Percentiles rank a stretch among this genome's conserved stretches.
Evolutionary conservation across 2,113 vertebrate species (phyloP).

Genomic region (Odontesthes bonariensis): DNA sequence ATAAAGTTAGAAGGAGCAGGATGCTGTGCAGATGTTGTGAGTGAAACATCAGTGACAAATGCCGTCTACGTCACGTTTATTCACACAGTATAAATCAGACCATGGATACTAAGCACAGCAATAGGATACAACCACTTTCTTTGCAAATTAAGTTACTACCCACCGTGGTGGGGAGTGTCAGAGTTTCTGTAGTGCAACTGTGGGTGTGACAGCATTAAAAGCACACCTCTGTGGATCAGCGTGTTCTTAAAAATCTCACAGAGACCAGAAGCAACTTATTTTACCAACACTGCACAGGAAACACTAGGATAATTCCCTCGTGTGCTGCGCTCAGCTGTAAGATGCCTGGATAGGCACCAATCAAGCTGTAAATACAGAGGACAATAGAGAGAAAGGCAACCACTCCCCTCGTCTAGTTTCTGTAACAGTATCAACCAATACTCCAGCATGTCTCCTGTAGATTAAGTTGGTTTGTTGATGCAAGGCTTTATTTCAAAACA

Average conservation of each 20-base stretch:
- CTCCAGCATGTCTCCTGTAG: slow-evolving; percentile 27
- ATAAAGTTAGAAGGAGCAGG: background rate
- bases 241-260: slow-evolving; percentile 56
- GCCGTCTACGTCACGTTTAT: background rate
- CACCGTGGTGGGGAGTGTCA: background rate
- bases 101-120: no score
- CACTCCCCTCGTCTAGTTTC: slow-evolving; percentile 49
- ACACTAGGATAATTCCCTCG: slow-evolving; percentile 73
- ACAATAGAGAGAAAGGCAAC: slow-evolving; percentile 59
- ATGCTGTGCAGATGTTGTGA: background rate
- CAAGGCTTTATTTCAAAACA: slow-evolving; percentile 29
- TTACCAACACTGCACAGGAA: slow-evolving; percentile 63
- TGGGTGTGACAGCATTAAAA: slow-evolving; percentile 26
- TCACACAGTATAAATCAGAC: background rate
- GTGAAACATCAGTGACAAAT: background rate
- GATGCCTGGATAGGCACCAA: slow-evolving; percentile 72
- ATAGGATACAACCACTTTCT: no score
- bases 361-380: slow-evolving; percentile 73
- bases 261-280: slow-evolving; percentile 69
- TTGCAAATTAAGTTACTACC: background rate
- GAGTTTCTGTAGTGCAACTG: slow-evolving; percentile 27
- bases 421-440: slow-evolving; percentile 32
- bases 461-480: slow-evolving; percentile 27
- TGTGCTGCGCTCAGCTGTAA: slow-evolving; percentile 74
- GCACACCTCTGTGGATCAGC: slow-evolving; percentile 52